phyloP scores from a whole-genome alignment of 2,888 invertebrate genomes.

The Heliconius charithonia region DNA sequence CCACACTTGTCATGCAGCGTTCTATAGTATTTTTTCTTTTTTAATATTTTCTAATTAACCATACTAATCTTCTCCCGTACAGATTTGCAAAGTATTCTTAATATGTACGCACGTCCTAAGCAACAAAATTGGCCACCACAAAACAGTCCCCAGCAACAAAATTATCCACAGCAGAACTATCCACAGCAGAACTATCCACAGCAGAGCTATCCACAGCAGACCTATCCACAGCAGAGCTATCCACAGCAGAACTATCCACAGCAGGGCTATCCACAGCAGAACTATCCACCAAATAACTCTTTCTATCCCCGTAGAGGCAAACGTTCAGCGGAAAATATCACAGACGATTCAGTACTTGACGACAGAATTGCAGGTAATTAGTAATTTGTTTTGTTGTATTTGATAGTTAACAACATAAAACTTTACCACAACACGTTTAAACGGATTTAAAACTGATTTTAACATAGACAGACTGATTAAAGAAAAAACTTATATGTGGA shows the following conservation, averaged over 20 bases:
- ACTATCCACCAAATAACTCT: slow-evolving; percentile 27
- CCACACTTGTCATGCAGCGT: too few relatives aligned
- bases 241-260: slow-evolving; percentile 31
- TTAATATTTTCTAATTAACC: background rate
- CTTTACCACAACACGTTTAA: too few relatives aligned
- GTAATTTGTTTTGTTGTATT: too few relatives aligned
- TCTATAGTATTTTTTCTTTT: background rate
- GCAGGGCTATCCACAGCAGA: slow-evolving; percentile 29
- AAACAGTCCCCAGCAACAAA: slow-evolving; percentile 37
- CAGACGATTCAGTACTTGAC: slow-evolving; percentile 51
- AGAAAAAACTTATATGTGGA: too few relatives aligned
- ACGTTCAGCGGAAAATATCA: slow-evolving; percentile 44
- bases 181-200: slow-evolving; percentile 39
- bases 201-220: slow-evolving; percentile 28
- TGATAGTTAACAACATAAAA: too few relatives aligned
- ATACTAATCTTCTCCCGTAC: slow-evolving; percentile 36
- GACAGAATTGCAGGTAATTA: slow-evolving; percentile 60
- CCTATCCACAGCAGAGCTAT: slow-evolving; percentile 40
- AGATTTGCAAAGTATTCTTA: slow-evolving; percentile 52
- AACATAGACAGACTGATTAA: too few relatives aligned
- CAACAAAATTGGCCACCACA: slow-evolving; percentile 34
- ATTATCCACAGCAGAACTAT: slow-evolving; percentile 23
- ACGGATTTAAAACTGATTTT: too few relatives aligned
- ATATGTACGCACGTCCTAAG: slow-evolving; percentile 44
- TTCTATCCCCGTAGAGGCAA: slow-evolving; percentile 36